A percentile compares a stretch with the other conserved stretches of the same genome.
phyloP scores from a whole-genome alignment of 2,797 vertebrate genomes.

The Hemitrygon akajei region DNA sequence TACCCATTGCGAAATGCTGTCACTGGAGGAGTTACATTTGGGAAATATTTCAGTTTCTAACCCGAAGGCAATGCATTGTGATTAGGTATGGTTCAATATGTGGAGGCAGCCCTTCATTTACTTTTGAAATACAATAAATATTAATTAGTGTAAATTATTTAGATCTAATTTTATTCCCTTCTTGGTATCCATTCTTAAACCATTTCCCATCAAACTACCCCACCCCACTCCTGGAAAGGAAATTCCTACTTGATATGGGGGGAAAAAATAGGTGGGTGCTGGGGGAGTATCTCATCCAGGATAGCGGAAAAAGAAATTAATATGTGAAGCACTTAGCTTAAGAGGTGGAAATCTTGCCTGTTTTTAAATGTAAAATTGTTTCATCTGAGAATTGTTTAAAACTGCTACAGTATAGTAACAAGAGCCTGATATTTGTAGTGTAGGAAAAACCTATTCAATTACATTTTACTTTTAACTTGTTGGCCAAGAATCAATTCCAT shows the following conservation, averaged over 20 bases:
- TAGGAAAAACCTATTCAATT: neutral
- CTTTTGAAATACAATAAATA: neutral
- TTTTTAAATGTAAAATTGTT: neutral
- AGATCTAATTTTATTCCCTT: neutral
- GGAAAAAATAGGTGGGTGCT: neutral
- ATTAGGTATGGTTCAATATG: neutral
- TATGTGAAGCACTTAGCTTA: neutral
- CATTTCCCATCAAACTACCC: neutral
- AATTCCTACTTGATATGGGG: neutral
- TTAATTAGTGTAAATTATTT: neutral
- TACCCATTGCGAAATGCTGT: neutral
- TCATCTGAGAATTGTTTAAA: neutral
- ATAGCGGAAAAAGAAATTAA: neutral
- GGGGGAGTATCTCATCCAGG: neutral
- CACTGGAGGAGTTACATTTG: neutral
- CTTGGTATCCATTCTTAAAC: neutral
- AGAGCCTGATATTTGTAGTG: neutral
- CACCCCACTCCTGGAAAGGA: too few relatives aligned
- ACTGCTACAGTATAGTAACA: neutral
- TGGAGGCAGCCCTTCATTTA: neutral
- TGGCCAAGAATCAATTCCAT: neutral
- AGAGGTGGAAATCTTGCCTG: neutral
- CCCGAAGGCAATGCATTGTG: neutral
- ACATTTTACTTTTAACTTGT: neutral
- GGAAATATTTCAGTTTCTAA: neutral